Percentiles rank a stretch among this genome's conserved stretches.
Conservation (phyloP, 2,113 vertebrate species). For the Ceyx melanurus region DNA sequence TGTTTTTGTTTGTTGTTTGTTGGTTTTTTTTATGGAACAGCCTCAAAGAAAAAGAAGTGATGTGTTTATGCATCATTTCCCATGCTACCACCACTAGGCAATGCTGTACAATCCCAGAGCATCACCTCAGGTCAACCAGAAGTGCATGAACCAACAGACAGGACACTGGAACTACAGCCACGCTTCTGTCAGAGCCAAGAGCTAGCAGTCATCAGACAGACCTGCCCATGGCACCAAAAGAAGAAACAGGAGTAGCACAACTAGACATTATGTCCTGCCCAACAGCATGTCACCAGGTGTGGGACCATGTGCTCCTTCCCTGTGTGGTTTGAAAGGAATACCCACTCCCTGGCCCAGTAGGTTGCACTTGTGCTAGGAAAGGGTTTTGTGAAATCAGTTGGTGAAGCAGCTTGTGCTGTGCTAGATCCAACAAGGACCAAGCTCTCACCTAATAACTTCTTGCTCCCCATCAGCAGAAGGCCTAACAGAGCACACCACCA, state of each 20-base stretch:
- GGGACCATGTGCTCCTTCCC: not conserved
- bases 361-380: not conserved
- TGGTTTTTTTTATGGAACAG: not conserved
- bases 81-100: not conserved
- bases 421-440: not conserved
- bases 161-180: accelerated
- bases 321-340: accelerated
- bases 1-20: not conserved
- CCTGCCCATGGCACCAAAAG: not conserved
- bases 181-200: not conserved
- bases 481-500: not conserved
- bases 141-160: not conserved
- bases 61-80: conserved; percentile 33
- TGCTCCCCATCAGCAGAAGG: not conserved
- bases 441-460: not conserved
- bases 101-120: not conserved
- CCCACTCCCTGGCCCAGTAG: not conserved
- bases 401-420: not conserved
- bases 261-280: not conserved
- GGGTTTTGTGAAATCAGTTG: not conserved
- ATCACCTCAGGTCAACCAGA: not conserved
- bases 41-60: not conserved
- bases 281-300: accelerated
- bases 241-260: not conserved
- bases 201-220: not conserved